Evolutionary conservation across 2,888 invertebrate genomes (phyloP), one percentile per base, ranked within the genome.

Genomic region (Micropterix aruncella): DNA sequence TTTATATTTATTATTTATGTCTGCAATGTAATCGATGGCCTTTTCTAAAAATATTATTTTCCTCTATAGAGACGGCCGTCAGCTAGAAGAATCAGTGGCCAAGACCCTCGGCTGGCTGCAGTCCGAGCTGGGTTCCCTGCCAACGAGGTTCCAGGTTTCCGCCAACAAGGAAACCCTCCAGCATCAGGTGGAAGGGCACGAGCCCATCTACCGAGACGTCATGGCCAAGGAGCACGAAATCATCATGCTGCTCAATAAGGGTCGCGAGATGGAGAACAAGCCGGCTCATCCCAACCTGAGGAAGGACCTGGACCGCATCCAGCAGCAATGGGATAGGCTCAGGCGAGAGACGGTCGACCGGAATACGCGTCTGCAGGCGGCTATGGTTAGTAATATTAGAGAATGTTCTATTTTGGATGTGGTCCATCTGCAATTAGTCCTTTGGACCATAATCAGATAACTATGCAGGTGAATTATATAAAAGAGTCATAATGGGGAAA

Each of bases 191-290:
- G 83, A 86, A 51, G 79, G 86, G 19, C 92, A 92, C 58, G 92
- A 91, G 66, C 91, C 92, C 0, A 74, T 91, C 42, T 93, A 94
- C 62, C 74, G 87, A 19, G 90, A 90, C 56, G 85, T 94, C 2
- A 82, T 90, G 67, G 80, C 84, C 50, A 77, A 88, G 49, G 93
- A 93, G 56, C 92, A 93, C 56, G 94, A 95, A 65, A 83, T 94
- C 1, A 91, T 94, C 52, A 92, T 94, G 83, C 70, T 95, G 14
- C 62, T 95, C 19, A 93, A 94, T 58, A 93, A 92, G 65, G 94
- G 94, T 53, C 70, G 71, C 42, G 71, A 71, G 49, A 67, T 71
- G 68, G 70, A 70, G 54, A 71, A 71, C 61, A 70, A 69, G 48
- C 70, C 71, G 16, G 61, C 70, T 0, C 63, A 69, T 54, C 61